Conservation (phyloP, 1,140 invertebrate species). For the Drosophila pallidifrons region DNA sequence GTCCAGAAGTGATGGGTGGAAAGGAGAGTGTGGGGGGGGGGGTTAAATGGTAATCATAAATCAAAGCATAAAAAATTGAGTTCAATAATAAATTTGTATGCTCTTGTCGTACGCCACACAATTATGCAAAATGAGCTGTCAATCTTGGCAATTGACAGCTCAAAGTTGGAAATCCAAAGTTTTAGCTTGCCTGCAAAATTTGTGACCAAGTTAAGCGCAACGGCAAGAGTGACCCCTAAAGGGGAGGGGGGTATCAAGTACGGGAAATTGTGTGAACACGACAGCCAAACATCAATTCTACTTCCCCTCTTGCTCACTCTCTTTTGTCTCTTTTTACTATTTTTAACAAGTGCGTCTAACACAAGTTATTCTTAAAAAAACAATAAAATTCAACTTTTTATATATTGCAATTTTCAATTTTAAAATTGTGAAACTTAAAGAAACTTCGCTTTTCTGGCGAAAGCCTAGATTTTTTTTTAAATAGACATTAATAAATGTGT, state of each 20-base stretch:
- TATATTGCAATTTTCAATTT: too few relatives aligned
- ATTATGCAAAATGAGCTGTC: slow-evolving; percentile 82
- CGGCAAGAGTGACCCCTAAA: neutral
- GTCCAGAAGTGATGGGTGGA: slow-evolving; percentile 8
- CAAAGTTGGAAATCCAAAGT: slow-evolving; percentile 44
- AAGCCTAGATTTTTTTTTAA: too few relatives aligned
- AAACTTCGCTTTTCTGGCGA: too few relatives aligned
- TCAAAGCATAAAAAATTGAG: slow-evolving; percentile 80
- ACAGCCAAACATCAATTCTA: neutral
- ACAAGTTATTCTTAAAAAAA: too few relatives aligned
- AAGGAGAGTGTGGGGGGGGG: neutral
- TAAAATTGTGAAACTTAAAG: too few relatives aligned
- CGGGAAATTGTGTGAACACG: neutral
- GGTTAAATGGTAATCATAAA: slow-evolving; percentile 68
- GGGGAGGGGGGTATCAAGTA: too few relatives aligned
- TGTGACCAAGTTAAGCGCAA: slow-evolving; percentile 15
- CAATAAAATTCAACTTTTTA: too few relatives aligned
- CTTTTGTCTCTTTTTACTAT: neutral
- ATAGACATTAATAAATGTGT: too few relatives aligned
- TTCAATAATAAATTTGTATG: slow-evolving; percentile 82
- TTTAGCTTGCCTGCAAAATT: slow-evolving; percentile 21
- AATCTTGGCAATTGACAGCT: slow-evolving; percentile 66
- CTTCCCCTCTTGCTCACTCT: neutral
- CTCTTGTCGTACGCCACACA: slow-evolving; percentile 60
- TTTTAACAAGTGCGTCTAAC: too few relatives aligned